Percentiles rank a stretch among this genome's conserved stretches.
phyloP scores from a whole-genome alignment of 92 coral and sea anemone genomes.

The Pocillopora meandrina region DNA sequence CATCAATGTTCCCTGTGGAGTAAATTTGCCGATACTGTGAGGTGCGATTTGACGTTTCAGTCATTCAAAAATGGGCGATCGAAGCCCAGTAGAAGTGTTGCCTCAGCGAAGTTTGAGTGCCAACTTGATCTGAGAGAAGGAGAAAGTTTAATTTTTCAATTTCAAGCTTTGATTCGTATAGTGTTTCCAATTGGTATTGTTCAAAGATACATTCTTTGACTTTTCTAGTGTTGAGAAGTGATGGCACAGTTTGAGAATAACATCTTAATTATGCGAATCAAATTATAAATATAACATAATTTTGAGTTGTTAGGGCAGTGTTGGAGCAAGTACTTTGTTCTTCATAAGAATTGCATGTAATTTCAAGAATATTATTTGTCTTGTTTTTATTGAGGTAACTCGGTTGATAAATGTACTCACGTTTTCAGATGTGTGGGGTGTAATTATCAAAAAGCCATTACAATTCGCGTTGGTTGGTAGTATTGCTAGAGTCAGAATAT shows the following conservation, averaged over 20 bases:
- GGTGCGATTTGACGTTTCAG: background rate
- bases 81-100: background rate
- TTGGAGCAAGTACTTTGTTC: slow-evolving; percentile 17
- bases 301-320: background rate
- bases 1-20: background rate
- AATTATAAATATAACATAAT: background rate
- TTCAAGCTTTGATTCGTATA: background rate
- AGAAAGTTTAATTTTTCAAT: background rate
- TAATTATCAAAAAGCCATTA: background rate
- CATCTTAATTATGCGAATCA: background rate
- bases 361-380: background rate
- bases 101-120: too few relatives aligned
- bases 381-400: background rate
- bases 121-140: background rate
- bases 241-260: background rate
- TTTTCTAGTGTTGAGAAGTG: background rate
- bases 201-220: background rate
- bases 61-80: background rate
- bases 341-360: slow-evolving; percentile 19
- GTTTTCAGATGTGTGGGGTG: background rate
- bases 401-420: background rate
- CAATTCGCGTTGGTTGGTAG: too few relatives aligned
- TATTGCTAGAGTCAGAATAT: too few relatives aligned
- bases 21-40: background rate
- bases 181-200: background rate